phyloP scores from a whole-genome alignment of 1,140 invertebrate species.

The Caenorhabditis latens region DNA sequence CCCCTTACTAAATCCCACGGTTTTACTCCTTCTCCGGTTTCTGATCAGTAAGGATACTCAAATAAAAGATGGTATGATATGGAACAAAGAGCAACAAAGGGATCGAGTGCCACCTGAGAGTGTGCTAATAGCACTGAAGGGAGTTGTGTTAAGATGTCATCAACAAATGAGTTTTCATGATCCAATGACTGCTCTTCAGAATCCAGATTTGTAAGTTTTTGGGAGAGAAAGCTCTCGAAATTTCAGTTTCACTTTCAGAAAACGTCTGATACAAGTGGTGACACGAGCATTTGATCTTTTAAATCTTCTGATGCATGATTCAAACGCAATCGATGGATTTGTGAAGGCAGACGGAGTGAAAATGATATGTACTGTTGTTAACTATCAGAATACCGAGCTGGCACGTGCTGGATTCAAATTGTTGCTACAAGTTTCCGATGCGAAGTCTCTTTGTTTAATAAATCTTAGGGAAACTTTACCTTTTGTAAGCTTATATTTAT shows the following conservation, averaged over 20 bases:
- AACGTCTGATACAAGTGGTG: not conserved
- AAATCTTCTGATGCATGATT: slow-evolving; percentile 7
- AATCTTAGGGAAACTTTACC: not conserved
- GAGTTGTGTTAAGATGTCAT: not conserved
- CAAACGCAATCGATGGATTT: slow-evolving; percentile 23
- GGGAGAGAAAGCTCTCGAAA: no score
- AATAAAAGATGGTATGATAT: slow-evolving; percentile 15
- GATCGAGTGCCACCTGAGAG: not conserved
- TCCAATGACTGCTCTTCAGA: not conserved
- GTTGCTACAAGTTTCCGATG: slow-evolving; percentile 9
- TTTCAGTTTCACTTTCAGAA: not conserved
- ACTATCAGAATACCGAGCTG: not conserved
- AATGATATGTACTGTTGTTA: not conserved
- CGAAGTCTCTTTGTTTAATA: not conserved
- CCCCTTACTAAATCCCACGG: no score
- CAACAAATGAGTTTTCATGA: not conserved
- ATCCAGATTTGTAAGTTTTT: not conserved
- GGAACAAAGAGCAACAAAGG: not conserved
- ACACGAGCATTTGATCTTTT: slow-evolving; percentile 34
- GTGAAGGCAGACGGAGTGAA: not conserved
- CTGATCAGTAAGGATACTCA: slow-evolving; percentile 4
- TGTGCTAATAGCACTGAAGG: not conserved
- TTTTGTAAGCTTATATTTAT: not conserved
- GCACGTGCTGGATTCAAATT: slow-evolving; percentile 22
- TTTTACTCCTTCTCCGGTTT: slow-evolving; percentile 11